phyloP scores from a whole-genome alignment of 2,888 invertebrate genomes.

The Hydropsyche betteni region DNA sequence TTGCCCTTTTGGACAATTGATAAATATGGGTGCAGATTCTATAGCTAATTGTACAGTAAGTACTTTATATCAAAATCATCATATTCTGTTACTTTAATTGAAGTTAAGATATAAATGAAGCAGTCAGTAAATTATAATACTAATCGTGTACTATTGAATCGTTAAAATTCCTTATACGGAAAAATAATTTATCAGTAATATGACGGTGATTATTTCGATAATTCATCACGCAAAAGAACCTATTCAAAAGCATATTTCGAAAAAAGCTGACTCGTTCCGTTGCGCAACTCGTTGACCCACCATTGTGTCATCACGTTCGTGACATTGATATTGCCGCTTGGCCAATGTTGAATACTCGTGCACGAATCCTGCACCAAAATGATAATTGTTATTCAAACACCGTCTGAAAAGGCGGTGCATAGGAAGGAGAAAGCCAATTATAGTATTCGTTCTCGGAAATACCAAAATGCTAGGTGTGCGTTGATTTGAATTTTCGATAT shows the following conservation, averaged over 20 bases:
- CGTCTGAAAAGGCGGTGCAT: background rate
- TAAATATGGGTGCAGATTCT: slow-evolving; percentile 68
- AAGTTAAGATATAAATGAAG: too few species aligned
- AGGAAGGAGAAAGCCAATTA: slow-evolving; percentile 18
- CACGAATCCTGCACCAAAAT: slow-evolving; percentile 14
- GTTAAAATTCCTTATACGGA: too few species aligned
- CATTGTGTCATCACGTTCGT: slow-evolving; percentile 17
- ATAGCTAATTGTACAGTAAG: slow-evolving; percentile 73
- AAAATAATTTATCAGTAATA: too few species aligned
- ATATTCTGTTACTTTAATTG: background rate
- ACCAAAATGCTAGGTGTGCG: background rate
- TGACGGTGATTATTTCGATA: too few species aligned
- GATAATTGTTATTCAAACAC: slow-evolving; percentile 24
- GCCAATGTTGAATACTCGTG: slow-evolving; percentile 2
- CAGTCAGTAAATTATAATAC: background rate
- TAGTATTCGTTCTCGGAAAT: background rate
- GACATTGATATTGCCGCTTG: slow-evolving; percentile 19
- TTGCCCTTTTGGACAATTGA: slow-evolving; percentile 77
- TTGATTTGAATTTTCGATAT: background rate
- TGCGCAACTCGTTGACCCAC: slow-evolving; percentile 18
- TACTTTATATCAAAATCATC: slow-evolving; percentile 52
- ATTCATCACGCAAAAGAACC: background rate
- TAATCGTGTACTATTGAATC: too few species aligned
- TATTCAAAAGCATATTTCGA: slow-evolving; percentile 1
- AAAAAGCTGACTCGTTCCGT: background rate